Evolutionary conservation across 2,797 vertebrate genomes (phyloP), one percentile per base, ranked within the genome.

Genomic region (Pseudomugil gertrudae): DNA sequence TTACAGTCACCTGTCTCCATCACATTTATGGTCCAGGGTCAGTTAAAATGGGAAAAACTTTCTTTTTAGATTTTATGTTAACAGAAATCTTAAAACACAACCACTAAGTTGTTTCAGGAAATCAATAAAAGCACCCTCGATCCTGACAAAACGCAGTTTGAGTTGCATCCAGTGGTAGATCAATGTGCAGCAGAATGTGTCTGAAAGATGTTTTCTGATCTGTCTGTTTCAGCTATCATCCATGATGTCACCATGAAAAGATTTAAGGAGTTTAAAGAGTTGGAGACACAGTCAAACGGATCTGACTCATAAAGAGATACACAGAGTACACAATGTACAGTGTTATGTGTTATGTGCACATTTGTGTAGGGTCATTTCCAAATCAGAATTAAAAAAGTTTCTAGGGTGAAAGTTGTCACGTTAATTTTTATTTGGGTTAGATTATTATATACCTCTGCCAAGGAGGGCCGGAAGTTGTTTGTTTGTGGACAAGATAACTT

Each of bases 151-250:
- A 14, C 5, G 11, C 1, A 47, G 48, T 38, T 13, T 48, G 47
- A 62, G 33, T n/a, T 36, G 79, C 84, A 80, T 78, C 87, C 87
- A 79, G 74, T 78, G 89, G 75, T 27, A 11, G 0, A 27, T 30
- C 38, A 2, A 53, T 19, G 15, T 69, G 63, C 51, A 67, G 30
- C n/a, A n/a, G n/a, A n/a, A n/a, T n/a, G n/a, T 1, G n/a, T 53
- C 52, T 71, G 30, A 64, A 38, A 23, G 1, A 2, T 61, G n/a
- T 55, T 51, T 8, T 59, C 15, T 40, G 62, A 10, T 85, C 36
- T 63, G 48, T 81, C 77, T 84, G 23, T 78, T 93, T 74, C 90
- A 98, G 96, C 80, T 70, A 79, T 97, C 84, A 95, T 98, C 74
- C 72, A 85, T 19, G 92, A 94, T 0, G 94, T 95, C 27, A 81